Conservation (phyloP, 2,797 vertebrate species). For the Melopsittacus undulatus region DNA sequence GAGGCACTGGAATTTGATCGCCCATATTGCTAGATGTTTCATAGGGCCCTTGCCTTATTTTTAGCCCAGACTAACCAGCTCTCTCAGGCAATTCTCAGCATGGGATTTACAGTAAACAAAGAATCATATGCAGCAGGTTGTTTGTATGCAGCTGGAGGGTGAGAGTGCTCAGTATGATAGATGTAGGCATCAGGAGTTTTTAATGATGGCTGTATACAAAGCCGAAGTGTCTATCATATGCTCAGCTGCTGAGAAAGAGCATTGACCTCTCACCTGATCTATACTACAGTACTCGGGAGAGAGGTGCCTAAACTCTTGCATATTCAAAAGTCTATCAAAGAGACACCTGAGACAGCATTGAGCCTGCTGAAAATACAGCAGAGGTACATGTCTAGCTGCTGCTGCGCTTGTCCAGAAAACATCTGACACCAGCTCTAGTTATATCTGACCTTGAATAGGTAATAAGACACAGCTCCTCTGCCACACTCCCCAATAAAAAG, state of each 20-base stretch:
- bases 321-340: neutral
- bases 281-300: neutral
- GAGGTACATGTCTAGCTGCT: neutral
- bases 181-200: neutral
- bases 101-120: neutral
- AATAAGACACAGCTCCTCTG: neutral
- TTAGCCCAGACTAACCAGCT: neutral
- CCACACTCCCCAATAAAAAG: neutral
- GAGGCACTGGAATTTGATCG: neutral
- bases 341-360: neutral
- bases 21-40: neutral
- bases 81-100: neutral
- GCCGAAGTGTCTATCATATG: neutral
- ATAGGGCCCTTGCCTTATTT: neutral
- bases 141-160: neutral
- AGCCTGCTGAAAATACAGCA: neutral
- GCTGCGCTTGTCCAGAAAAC: neutral
- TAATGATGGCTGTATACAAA: neutral
- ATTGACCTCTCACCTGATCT: neutral
- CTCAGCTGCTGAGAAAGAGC: neutral
- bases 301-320: neutral
- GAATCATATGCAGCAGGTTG: neutral
- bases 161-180: rapidly evolving
- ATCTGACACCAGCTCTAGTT: neutral
- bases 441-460: neutral